These are phyloP conservation scores for Macheiramphus alcinus DNA, from an alignment of 2,113 vertebrate genomes.

Conservation along the genomic window DNA sequence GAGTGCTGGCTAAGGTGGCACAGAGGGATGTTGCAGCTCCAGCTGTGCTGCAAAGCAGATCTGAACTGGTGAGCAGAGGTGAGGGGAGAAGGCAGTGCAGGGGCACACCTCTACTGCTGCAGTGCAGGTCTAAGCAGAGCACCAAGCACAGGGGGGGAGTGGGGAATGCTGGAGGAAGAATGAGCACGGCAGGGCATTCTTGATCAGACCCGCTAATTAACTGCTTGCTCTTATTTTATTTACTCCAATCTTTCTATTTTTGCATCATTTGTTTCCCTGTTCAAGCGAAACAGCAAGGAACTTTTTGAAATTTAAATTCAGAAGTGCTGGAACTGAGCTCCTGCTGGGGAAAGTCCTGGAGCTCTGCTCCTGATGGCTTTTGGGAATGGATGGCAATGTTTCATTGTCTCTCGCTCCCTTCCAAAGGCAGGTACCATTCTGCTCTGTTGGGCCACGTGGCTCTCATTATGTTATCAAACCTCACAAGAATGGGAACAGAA, in stretches of 20 bases:
- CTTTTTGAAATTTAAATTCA: conserved; percentile 43
- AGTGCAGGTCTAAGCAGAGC: background rate
- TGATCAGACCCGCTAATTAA: conserved; percentile 46
- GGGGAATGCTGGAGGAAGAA: background rate
- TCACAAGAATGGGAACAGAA: background rate
- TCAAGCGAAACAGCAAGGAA: conserved; percentile 40
- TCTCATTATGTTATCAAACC: background rate
- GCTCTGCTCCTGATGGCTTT: conserved; percentile 8
- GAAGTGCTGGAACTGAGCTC: background rate
- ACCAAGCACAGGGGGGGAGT: background rate
- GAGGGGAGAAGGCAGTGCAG: background rate
- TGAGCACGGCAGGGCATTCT: background rate
- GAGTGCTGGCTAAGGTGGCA: background rate
- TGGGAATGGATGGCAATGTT: background rate
- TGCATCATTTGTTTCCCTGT: conserved; percentile 56
- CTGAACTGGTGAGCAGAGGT: background rate
- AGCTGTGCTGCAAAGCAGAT: background rate
- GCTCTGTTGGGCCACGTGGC: background rate
- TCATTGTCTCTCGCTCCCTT: background rate
- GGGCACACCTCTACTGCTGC: background rate
- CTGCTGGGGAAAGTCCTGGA: conserved; percentile 30
- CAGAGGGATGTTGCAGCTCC: background rate
- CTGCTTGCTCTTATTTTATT: conserved; percentile 34
- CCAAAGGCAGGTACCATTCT: conserved; percentile 15
- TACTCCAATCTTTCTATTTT: conserved; percentile 41